A percentile compares a stretch with the other conserved stretches of the same genome.
Evolutionary conservation across 2,113 vertebrate species (phyloP).

Genomic region (Cinclus cinclus): DNA sequence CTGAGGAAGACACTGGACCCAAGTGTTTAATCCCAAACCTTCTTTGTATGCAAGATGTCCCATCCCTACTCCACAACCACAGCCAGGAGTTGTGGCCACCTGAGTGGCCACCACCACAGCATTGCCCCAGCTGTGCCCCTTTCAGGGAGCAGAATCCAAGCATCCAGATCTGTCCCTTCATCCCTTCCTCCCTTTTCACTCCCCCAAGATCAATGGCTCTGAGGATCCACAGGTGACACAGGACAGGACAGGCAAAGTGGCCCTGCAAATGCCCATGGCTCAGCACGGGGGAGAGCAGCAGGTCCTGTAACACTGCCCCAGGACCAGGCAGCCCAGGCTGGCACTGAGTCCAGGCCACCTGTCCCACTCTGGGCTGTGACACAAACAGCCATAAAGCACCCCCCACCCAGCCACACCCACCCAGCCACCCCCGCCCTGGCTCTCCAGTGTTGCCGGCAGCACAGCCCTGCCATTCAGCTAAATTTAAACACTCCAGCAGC

Average conservation of each 20-base stretch:
- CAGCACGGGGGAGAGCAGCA: fast-evolving
- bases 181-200: neutral
- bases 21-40: neutral
- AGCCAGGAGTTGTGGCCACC: neutral
- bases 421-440: neutral
- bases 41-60: neutral
- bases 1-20: neutral
- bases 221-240: neutral
- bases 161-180: fast-evolving
- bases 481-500: neutral
- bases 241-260: neutral
- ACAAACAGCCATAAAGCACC: neutral
- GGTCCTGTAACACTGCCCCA: neutral
- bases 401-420: neutral
- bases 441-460: fast-evolving
- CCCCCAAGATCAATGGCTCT: neutral
- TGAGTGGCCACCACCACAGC: neutral
- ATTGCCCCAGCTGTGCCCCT: neutral
- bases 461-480: neutral
- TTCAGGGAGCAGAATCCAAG: neutral
- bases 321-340: neutral
- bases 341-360: fast-evolving
- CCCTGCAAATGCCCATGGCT: fast-evolving
- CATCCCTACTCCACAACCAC: neutral
- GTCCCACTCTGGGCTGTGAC: neutral